Conservation (phyloP, 2,113 vertebrate genomes). For the Riparia riparia region DNA sequence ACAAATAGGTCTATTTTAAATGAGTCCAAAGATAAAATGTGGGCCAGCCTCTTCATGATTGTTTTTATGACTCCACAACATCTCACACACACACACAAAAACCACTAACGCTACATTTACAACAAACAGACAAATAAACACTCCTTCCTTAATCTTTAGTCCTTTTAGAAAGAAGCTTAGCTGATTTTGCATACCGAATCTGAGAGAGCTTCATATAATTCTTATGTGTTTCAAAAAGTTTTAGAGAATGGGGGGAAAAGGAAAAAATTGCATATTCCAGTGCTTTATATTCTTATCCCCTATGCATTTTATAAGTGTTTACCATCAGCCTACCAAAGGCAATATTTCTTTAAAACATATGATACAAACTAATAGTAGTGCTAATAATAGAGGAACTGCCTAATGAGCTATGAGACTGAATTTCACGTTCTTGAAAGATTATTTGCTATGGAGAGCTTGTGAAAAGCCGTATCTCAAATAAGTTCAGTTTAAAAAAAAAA, state of each 20-base stretch:
- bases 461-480: not conserved
- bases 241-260: accelerated
- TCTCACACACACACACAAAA: not conserved
- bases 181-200: not conserved
- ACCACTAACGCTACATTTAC: not conserved
- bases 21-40: not conserved
- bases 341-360: not conserved
- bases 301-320: not conserved
- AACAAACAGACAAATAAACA: not conserved
- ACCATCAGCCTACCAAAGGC: not conserved
- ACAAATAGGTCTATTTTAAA: not conserved
- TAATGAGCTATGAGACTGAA: not conserved
- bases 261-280: not conserved
- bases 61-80: not conserved
- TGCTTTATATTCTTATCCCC: not conserved
- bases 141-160: not conserved
- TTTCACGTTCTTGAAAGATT: not conserved
- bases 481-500: not conserved
- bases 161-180: not conserved
- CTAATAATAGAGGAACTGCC: not conserved
- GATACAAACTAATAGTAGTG: not conserved
- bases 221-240: not conserved
- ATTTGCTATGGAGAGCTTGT: not conserved
- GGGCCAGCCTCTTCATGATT: not conserved
- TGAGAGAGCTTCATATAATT: not conserved